Base-by-base conservation (phyloP, 2,888 invertebrate species). In the Drosophila neonasuta region DNA sequence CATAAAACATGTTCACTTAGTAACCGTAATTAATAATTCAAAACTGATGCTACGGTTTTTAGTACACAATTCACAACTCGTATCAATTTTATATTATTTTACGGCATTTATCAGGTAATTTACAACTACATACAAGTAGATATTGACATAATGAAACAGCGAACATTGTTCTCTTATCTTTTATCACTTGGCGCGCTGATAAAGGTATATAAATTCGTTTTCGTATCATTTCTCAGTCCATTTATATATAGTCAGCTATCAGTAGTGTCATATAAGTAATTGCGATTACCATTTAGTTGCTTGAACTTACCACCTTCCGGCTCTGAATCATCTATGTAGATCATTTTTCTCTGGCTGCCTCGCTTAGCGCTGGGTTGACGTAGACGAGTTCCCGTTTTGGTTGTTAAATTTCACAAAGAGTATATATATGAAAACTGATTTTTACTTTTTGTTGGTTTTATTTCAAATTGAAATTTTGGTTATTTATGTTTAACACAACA, bases 251-350 rank as follows among this genome's bases (percentile, higher is more conserved):
- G 32, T 50, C 39, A 44, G 17, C 11, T 39, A 45, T 45, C 44
- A 45, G 34, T 15, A 24, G 5, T 46, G 13, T 29, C 29, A 20
- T 32, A 48, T 55, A 10, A 39, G 29, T 57, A 30, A 42, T 32
- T 4, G 10, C 15, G 20, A 34, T 42, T 29, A 46, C 8, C 15
- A 29, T 7, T 8, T 36, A 61, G 54, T 61, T 48, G 42, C 29
- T 52, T 20, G 39, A 76, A 89, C 94, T 95, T 93, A 97, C 97
- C 96, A 92, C 96, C 96, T 86, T 96, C 94, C 76, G 97, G 97
- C 91, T 97, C 97, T 80, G 94, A 94, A 91, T 97, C 97, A 91
- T 97, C 97, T 68, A 97, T 97, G 91, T 95, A 95, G 91, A 97
- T 96, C 96, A 97, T 96, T 85, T 77, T 85, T 71, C 65, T 76